phyloP scores from a whole-genome alignment of 2,113 vertebrate species.

The Ceyx melanurus region DNA sequence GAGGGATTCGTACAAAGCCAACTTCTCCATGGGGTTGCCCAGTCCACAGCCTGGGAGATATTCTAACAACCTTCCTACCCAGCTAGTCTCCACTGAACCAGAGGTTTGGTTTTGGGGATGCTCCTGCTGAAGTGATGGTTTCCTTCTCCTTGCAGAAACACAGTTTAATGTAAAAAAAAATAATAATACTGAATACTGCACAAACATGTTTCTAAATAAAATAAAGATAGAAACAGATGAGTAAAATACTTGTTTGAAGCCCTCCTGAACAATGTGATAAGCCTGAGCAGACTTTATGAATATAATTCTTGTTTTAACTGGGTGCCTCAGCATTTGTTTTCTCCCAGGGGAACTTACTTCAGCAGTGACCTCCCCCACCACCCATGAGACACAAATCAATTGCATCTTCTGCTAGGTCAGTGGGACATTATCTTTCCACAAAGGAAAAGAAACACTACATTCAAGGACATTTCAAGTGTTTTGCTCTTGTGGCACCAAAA shows the following conservation, averaged over 20 bases:
- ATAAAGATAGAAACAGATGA: neutral
- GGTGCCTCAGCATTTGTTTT: neutral
- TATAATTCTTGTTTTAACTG: neutral
- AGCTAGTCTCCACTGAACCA: neutral
- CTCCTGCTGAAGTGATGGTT: neutral
- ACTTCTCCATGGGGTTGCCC: rapidly evolving
- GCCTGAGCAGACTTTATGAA: neutral
- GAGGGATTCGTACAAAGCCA: neutral
- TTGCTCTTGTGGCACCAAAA: neutral
- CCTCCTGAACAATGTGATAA: neutral
- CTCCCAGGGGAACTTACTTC: neutral
- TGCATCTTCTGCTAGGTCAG: neutral
- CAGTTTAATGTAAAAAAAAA: neutral
- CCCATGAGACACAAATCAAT: neutral
- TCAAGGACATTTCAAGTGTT: neutral
- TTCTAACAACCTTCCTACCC: neutral
- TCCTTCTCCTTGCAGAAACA: neutral
- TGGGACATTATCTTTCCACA: neutral
- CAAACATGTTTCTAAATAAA: neutral
- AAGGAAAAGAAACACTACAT: neutral
- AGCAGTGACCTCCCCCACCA: neutral
- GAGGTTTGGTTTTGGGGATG: neutral
- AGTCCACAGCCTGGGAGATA: neutral
- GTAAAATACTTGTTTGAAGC: neutral
- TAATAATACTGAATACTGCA: neutral